Conservation (phyloP, 2,888 invertebrate genomes). For the Dicyrtomina minuta region DNA sequence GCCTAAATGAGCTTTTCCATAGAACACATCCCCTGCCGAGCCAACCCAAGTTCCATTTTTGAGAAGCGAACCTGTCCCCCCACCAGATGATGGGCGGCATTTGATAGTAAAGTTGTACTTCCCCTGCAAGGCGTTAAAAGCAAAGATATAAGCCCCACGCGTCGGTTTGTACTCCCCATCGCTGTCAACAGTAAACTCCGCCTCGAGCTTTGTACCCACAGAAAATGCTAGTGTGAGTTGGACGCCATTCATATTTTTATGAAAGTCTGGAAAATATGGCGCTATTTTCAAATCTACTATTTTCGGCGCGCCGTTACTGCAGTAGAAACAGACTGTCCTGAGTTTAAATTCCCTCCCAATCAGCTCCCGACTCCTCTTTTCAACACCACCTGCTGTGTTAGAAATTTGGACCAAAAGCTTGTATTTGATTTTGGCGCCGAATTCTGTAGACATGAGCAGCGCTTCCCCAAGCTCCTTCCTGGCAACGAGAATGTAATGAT, state of each 20-base stretch:
- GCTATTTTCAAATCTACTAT: background rate
- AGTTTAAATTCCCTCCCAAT: too few relatives aligned
- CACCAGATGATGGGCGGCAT: slow-evolving; percentile 41
- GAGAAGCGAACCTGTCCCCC: slow-evolving; percentile 42
- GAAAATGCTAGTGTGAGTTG: slow-evolving; percentile 10
- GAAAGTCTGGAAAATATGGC: slow-evolving; percentile 9
- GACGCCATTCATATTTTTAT: slow-evolving; percentile 3
- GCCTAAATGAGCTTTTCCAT: slow-evolving; percentile 40
- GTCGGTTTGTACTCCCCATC: slow-evolving; percentile 34
- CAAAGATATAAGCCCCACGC: slow-evolving; percentile 41
- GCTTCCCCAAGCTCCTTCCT: background rate
- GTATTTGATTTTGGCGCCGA: slow-evolving; percentile 22
- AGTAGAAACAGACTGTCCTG: background rate
- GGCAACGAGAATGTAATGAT: slow-evolving; percentile 8
- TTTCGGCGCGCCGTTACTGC: background rate
- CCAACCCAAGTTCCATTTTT: slow-evolving; percentile 48
- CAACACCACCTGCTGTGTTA: background rate
- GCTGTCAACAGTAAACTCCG: slow-evolving; percentile 6
- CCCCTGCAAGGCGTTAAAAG: slow-evolving; percentile 35
- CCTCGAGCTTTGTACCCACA: background rate
- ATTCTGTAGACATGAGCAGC: background rate
- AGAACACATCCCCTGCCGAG: slow-evolving; percentile 41
- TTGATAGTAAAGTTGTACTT: slow-evolving; percentile 39
- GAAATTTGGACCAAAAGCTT: background rate
- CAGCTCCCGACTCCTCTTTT: too few relatives aligned